Base-by-base conservation (phyloP, 2,888 invertebrate species). In the Ceriagrion tenellum region DNA sequence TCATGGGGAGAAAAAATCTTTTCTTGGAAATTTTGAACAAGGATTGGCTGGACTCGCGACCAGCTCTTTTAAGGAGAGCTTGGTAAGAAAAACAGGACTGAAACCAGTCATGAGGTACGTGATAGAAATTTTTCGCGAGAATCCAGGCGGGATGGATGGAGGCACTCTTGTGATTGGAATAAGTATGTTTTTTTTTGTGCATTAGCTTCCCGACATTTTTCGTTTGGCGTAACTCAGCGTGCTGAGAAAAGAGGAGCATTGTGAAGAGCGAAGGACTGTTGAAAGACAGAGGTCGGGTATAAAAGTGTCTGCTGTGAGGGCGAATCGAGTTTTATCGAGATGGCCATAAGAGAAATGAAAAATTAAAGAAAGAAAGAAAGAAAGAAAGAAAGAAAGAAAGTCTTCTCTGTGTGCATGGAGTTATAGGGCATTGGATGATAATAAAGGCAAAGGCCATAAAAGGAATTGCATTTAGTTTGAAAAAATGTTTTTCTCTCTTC, bases 61-160 rank as follows among this genome's bases (percentile, higher is more conserved):
- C 35, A 13, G 35, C 16, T 81, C 81, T 35, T 35, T 47, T 81
- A 81, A 35, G 81, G 69, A 0, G 35, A 35, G 6, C 30, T 81
- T 35, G 81, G 26, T 4, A n/a, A n/a, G n/a, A 35, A 81, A 81
- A 35, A 69, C 69, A 81, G 81, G 81, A 81, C 30, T 35, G 16
- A 81, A 81, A 81, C 81, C 81, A 81, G 81, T 81, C 81, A 81
- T 81, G 81, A 35, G 0, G 81, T 35, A 81, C 81, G 81, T 81
- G 81, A 30, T 81, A 30, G 81, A 81, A 81, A 81, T 81, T 35
- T 81, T 81, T 35, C 30, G 13, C 30, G 16, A 35, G 35, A 13
- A 35, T 30, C 35, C 35, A 12, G 35, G 18, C 12, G 16, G 81
- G 26, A 35, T 81, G 30, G 81, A 81, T 81, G 81, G 16, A 35